Percentiles rank a stretch among this genome's conserved stretches.
phyloP scores from a whole-genome alignment of 2,888 invertebrate genomes.

The Gasteruption jaculator region DNA sequence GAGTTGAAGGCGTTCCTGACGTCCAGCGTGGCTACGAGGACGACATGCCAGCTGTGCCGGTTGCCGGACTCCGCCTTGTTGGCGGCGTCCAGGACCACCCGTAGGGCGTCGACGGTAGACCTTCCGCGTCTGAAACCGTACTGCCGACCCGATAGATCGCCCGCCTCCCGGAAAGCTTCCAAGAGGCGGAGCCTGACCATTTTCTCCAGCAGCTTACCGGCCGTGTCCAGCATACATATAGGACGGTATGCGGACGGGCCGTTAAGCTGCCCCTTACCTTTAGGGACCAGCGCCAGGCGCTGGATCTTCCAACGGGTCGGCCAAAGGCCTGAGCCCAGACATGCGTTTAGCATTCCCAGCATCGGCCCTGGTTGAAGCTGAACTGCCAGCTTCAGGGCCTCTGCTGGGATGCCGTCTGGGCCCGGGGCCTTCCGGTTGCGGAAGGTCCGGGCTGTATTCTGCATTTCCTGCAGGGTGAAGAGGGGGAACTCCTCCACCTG shows the following conservation, averaged over 20 bases:
- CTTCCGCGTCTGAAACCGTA: slow-evolving; percentile 16
- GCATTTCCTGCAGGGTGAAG: slow-evolving; percentile 20
- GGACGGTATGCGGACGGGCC: slow-evolving; percentile 26
- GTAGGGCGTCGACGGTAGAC: slow-evolving; percentile 22
- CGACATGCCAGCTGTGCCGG: slow-evolving; percentile 16
- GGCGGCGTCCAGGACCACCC: slow-evolving; percentile 16
- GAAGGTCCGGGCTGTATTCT: slow-evolving; percentile 13
- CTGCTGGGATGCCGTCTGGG: slow-evolving; percentile 25
- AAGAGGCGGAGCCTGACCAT: slow-evolving; percentile 26
- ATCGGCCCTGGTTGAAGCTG: no score
- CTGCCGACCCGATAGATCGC: slow-evolving; percentile 8
- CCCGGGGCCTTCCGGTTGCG: slow-evolving; percentile 25
- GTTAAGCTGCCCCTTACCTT: slow-evolving; percentile 15
- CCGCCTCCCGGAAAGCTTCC: slow-evolving; percentile 17
- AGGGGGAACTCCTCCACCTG: slow-evolving; percentile 4
- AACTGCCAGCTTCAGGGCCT: slow-evolving; percentile 21
- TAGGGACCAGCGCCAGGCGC: slow-evolving; percentile 18
- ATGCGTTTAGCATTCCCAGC: no score
- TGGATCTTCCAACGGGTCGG: slow-evolving; percentile 22
- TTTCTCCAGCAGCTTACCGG: slow-evolving; percentile 32
- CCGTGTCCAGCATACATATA: slow-evolving; percentile 28
- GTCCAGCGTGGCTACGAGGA: slow-evolving; percentile 22
- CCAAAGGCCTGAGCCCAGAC: slow-evolving; percentile 16
- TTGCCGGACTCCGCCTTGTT: slow-evolving; percentile 9
- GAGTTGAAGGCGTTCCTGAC: slow-evolving; percentile 21